Conservation (phyloP, 2,113 vertebrate species). For the Eulemur rufifrons region DNA sequence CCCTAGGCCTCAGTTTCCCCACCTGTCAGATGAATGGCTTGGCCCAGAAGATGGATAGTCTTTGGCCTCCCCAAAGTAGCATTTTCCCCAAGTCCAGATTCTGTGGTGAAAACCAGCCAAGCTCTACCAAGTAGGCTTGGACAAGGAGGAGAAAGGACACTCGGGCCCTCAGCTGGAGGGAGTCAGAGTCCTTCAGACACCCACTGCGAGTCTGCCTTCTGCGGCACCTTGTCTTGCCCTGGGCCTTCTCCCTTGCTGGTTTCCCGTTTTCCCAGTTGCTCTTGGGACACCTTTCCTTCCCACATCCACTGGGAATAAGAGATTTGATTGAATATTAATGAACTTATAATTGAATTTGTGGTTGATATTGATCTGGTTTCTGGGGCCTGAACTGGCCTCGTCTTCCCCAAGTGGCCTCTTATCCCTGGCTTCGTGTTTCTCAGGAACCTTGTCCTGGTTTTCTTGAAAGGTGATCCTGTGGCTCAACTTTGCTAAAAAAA, state of each 20-base stretch:
- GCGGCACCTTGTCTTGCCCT: not conserved
- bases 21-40: not conserved
- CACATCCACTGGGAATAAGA: not conserved
- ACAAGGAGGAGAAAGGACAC: not conserved
- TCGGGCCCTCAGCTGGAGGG: not conserved
- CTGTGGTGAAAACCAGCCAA: not conserved
- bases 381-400: not conserved
- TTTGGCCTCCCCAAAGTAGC: not conserved
- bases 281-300: not conserved
- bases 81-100: not conserved
- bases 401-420: not conserved
- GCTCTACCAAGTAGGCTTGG: not conserved
- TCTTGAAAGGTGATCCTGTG: not conserved
- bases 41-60: not conserved
- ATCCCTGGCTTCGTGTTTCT: not conserved
- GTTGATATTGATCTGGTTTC: not conserved
- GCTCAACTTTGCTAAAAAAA: not conserved
- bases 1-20: not conserved
- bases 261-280: not conserved
- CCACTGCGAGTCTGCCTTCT: rapidly evolving
- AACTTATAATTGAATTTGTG: not conserved
- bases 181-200: not conserved
- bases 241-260: not conserved
- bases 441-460: not conserved
- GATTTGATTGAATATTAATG: not conserved